Evolutionary conservation across 2,888 invertebrate genomes (phyloP).

Genomic region (Antheraea assamensis): DNA sequence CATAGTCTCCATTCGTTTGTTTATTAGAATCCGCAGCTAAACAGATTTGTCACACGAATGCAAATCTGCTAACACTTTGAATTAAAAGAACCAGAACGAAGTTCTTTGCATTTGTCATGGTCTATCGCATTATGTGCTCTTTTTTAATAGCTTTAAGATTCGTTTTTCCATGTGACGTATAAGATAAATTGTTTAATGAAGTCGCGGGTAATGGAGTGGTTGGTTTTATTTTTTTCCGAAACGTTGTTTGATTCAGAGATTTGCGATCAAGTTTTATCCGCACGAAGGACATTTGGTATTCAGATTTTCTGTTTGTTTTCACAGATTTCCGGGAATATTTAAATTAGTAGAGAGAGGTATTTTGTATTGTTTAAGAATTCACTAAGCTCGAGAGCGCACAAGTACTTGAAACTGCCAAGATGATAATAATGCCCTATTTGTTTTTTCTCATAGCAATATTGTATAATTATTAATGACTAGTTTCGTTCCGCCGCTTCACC

Average conservation of each 20-base stretch:
- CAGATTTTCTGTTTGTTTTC: conserved; percentile 32
- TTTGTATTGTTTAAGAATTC: conserved; percentile 1
- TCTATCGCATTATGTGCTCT: conserved; percentile 27
- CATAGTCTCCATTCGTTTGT: conserved; percentile 36
- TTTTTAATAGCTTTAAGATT: not conserved
- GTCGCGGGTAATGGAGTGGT: conserved; percentile 59
- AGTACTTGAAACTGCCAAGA: not conserved
- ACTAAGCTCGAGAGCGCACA: not conserved
- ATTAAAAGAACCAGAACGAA: conserved; percentile 47
- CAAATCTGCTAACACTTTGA: conserved; percentile 60
- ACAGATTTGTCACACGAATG: conserved; percentile 63
- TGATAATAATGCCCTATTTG: not conserved
- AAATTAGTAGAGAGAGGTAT: conserved; percentile 1
- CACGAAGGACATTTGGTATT: conserved; percentile 40
- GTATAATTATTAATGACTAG: too few species aligned
- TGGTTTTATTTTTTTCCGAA: conserved; percentile 55
- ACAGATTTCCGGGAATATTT: conserved; percentile 1
- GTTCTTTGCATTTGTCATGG: conserved; percentile 5
- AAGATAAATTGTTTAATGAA: conserved; percentile 47
- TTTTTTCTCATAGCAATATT: not conserved
- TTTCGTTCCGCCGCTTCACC: too few species aligned
- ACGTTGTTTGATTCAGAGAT: conserved; percentile 59
- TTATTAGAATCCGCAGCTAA: conserved; percentile 65
- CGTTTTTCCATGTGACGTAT: conserved; percentile 21
- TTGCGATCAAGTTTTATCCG: conserved; percentile 52